These are phyloP conservation scores for Ectemnius lituratus DNA, from an alignment of 2,888 invertebrate genomes.

Conservation along the genomic window DNA sequence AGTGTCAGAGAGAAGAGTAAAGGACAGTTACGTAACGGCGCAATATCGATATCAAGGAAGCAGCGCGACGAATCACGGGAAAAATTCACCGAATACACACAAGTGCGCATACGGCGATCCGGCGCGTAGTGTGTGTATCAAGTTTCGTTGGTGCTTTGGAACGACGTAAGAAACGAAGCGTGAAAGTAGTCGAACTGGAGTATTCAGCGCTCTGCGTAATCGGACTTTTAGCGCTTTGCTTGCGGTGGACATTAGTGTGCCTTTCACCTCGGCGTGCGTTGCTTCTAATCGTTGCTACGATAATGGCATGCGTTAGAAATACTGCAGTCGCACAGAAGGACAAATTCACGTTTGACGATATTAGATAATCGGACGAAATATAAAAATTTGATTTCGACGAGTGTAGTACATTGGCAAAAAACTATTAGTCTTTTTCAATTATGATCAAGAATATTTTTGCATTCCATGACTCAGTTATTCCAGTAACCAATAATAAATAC, in stretches of 20 bases:
- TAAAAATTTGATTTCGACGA: too few species aligned
- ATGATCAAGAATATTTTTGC: too few species aligned
- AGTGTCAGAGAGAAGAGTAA: not conserved
- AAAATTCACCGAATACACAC: not conserved
- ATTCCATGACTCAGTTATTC: too few species aligned
- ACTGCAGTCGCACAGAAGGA: too few species aligned
- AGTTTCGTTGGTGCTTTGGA: not conserved
- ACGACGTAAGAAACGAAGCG: not conserved
- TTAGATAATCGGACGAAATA: too few species aligned
- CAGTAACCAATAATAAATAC: too few species aligned
- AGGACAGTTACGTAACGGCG: constrained; percentile 3
- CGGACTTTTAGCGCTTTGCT: not conserved
- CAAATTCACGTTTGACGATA: too few species aligned
- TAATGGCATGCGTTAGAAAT: too few species aligned
- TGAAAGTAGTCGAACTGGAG: constrained; percentile 1
- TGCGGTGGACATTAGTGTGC: too few species aligned
- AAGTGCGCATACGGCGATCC: not conserved
- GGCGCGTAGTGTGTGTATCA: not conserved
- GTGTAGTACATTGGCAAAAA: too few species aligned
- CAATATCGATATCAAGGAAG: constrained; percentile 4
- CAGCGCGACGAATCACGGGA: not conserved
- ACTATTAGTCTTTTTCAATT: too few species aligned
- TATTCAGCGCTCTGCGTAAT: not conserved
- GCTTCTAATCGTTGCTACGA: not conserved
- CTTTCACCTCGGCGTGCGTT: too few species aligned